Conservation (phyloP, 2,113 vertebrate species). For the Pterocles burchelli region DNA sequence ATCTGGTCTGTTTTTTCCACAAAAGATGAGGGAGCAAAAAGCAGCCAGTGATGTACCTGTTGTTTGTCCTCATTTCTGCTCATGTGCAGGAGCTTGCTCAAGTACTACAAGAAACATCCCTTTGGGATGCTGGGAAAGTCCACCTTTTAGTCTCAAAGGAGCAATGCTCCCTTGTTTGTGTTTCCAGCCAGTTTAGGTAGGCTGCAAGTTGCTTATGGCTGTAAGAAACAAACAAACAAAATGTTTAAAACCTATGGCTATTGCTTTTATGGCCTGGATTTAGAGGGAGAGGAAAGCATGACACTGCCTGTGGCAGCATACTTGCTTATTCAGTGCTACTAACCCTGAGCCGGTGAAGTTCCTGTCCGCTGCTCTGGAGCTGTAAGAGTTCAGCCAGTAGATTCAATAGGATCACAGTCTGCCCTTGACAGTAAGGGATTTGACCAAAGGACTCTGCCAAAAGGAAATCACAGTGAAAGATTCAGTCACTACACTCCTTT, state of each 20-base stretch:
- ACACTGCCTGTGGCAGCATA: rapidly evolving
- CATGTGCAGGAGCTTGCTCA: neutral
- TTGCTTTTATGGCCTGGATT: neutral
- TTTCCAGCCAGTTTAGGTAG: neutral
- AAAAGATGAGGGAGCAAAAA: neutral
- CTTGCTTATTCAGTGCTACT: neutral
- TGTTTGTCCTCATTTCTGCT: neutral
- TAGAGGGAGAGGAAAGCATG: neutral
- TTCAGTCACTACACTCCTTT: neutral
- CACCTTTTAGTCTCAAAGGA: neutral
- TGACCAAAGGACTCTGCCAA: neutral
- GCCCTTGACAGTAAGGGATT: neutral
- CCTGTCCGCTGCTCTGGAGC: neutral
- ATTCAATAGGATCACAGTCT: neutral
- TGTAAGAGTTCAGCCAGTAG: neutral
- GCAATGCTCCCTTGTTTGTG: neutral
- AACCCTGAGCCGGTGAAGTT: neutral
- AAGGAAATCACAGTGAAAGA: neutral
- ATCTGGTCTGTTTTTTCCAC: neutral
- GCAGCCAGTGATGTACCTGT: neutral
- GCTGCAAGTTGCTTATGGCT: neutral
- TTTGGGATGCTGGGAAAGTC: neutral
- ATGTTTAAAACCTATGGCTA: neutral
- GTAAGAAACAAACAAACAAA: neutral
- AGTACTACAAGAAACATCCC: neutral